phyloP scores from a whole-genome alignment of 2,888 invertebrate species.

The Dasypolia templi region DNA sequence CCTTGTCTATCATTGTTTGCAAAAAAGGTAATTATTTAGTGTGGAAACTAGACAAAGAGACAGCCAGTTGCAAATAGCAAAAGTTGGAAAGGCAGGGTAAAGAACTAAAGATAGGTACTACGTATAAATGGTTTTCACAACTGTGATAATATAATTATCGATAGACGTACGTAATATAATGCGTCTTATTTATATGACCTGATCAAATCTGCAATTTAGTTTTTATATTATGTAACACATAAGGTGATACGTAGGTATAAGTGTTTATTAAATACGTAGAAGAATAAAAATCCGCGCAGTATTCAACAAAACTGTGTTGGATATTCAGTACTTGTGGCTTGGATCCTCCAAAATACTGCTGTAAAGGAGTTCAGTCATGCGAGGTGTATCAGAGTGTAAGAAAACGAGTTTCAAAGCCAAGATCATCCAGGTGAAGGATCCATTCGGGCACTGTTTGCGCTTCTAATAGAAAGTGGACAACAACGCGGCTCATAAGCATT shows the following conservation, averaged over 20 bases:
- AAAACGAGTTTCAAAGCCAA: conserved; percentile 66
- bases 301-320: background rate
- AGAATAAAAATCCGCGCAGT: conserved; percentile 8
- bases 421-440: conserved; percentile 66
- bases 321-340: background rate
- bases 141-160: conserved; percentile 69
- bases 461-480: conserved; percentile 51
- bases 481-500: conserved; percentile 17
- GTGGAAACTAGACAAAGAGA: conserved; percentile 16
- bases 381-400: conserved; percentile 55
- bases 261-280: background rate
- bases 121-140: conserved; percentile 54
- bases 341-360: conserved; percentile 30
- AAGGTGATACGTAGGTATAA: background rate
- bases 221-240: conserved; percentile 44
- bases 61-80: conserved; percentile 8
- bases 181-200: conserved; percentile 36
- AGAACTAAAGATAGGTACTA: conserved; percentile 27
- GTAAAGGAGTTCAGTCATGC: conserved; percentile 51
- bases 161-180: conserved; percentile 54
- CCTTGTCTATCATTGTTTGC: conserved; percentile 14
- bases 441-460: conserved; percentile 57
- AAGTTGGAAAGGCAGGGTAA: conserved; percentile 16
- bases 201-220: conserved; percentile 36
- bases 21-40: conserved; percentile 1